These are phyloP conservation scores for Garra rufa DNA, from an alignment of 2,113 vertebrate species.

Conservation along the genomic window DNA sequence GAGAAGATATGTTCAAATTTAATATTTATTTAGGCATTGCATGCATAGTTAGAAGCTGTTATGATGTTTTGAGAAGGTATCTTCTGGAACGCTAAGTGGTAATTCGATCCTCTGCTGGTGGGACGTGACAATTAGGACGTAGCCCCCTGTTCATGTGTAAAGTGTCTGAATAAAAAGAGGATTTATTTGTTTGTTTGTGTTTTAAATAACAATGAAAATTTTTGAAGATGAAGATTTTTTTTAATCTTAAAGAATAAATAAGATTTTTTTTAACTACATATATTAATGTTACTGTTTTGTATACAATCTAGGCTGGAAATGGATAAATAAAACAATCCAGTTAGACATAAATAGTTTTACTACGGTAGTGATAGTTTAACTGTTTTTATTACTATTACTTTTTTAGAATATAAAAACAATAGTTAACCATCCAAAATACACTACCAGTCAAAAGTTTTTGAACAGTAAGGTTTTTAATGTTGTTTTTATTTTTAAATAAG, in stretches of 20 bases:
- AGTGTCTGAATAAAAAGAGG: too few relatives aligned
- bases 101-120: not conserved
- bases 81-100: not conserved
- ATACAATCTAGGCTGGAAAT: not conserved
- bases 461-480: too few relatives aligned
- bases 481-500: too few relatives aligned
- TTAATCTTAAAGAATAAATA: not conserved
- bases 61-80: not conserved
- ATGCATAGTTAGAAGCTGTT: not conserved
- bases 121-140: conserved; percentile 17
- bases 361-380: not conserved
- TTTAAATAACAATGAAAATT: not conserved
- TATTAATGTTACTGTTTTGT: not conserved
- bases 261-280: not conserved
- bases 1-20: not conserved
- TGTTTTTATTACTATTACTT: not conserved
- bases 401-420: not conserved
- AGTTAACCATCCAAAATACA: not conserved
- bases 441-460: too few relatives aligned
- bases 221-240: not conserved
- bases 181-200: not conserved
- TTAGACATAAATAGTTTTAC: not conserved
- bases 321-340: not conserved
- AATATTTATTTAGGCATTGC: not conserved
- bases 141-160: not conserved